These are phyloP conservation scores for Tethea ocularis DNA, from an alignment of 2,888 invertebrate species.

Conservation along the genomic window DNA sequence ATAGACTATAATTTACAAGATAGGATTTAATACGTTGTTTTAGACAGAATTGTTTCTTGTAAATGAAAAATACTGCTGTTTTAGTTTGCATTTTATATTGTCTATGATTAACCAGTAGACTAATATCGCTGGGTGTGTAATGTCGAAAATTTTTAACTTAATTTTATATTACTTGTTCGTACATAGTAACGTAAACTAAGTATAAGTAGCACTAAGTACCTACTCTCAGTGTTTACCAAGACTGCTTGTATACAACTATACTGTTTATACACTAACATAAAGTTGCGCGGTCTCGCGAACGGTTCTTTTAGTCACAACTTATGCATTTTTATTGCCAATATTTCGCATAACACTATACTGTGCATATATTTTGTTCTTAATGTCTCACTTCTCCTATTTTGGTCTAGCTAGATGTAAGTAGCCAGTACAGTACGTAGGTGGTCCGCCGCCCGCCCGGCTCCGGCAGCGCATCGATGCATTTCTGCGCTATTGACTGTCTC, in stretches of 20 bases:
- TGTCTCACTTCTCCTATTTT: constrained; percentile 58
- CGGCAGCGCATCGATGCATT: constrained; percentile 39
- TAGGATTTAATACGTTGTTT: constrained; percentile 71
- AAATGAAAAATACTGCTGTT: constrained; percentile 80
- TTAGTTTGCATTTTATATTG: constrained; percentile 82
- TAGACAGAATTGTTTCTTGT: constrained; percentile 80
- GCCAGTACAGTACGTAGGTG: constrained; percentile 32
- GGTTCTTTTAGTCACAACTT: constrained; percentile 79
- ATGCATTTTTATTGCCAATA: constrained; percentile 81
- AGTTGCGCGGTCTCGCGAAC: constrained; percentile 60
- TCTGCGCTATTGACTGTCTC: constrained; percentile 35
- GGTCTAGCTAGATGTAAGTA: constrained; percentile 65
- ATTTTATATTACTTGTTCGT: constrained; percentile 78
- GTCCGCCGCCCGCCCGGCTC: constrained; percentile 10
- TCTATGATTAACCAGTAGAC: constrained; percentile 69
- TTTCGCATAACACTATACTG: constrained; percentile 64
- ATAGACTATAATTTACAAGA: constrained; percentile 66
- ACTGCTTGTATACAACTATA: constrained; percentile 82
- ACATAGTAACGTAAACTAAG: constrained; percentile 52
- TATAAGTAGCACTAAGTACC: constrained; percentile 79
- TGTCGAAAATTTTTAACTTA: constrained; percentile 70
- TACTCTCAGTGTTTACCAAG: constrained; percentile 83
- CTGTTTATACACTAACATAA: constrained; percentile 75
- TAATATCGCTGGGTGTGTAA: constrained; percentile 69
- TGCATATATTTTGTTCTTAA: constrained; percentile 61